Evolutionary conservation across 2,113 vertebrate species (phyloP).

Genomic region (Pavo muticus): DNA sequence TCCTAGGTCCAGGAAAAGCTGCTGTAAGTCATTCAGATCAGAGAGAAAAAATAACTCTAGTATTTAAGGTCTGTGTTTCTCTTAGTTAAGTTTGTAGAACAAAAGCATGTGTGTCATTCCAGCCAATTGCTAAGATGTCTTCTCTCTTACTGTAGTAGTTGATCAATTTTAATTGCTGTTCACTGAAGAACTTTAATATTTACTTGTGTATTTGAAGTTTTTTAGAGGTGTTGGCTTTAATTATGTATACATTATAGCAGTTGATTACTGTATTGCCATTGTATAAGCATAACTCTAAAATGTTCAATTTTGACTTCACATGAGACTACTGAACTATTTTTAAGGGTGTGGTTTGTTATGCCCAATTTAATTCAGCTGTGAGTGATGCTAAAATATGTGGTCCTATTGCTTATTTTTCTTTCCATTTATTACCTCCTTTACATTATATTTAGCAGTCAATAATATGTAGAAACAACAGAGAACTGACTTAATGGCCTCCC

Average conservation of each 20-base stretch:
- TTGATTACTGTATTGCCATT: not conserved
- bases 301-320: not conserved
- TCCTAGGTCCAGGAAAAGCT: not conserved
- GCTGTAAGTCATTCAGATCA: constrained; percentile 1
- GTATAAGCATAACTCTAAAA: not conserved
- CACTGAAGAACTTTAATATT: not conserved
- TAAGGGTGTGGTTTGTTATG: not conserved
- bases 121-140: not conserved
- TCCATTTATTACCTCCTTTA: not conserved
- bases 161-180: not conserved
- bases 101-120: not conserved
- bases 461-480: not conserved
- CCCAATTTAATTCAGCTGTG: not conserved
- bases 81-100: not conserved
- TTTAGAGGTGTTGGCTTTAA: not conserved
- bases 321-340: not conserved
- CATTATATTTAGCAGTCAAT: not conserved
- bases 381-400: not conserved
- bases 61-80: not conserved
- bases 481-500: not conserved
- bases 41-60: not conserved
- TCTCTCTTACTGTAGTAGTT: not conserved
- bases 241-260: not conserved
- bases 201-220: not conserved
- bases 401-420: accelerated